Percentiles rank a stretch among this genome's conserved stretches.
phyloP scores from a whole-genome alignment of 1,140 invertebrate genomes.

The Lordiphosa collinella region DNA sequence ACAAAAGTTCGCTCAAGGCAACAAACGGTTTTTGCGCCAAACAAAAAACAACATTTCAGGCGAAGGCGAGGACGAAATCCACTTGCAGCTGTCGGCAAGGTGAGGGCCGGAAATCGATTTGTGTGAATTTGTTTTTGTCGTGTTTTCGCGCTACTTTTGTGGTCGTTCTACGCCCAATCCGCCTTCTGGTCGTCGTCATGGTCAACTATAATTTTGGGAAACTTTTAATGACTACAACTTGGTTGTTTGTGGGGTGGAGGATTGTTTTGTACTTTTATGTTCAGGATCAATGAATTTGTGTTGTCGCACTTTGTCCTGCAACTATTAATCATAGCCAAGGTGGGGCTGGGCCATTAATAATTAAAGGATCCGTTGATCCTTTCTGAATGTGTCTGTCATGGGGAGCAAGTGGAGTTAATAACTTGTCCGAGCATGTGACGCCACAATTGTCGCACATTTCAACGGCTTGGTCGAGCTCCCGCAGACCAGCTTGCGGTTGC shows the following conservation, averaged over 20 bases:
- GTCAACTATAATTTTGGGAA: conserved; percentile 72
- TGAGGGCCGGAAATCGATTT: conserved; percentile 67
- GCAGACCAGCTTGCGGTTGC: too few relatives aligned
- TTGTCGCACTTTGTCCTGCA: conserved; percentile 53
- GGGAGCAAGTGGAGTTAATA: conserved; percentile 13
- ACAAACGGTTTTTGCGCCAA: conserved; percentile 52
- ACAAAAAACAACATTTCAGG: conserved; percentile 53
- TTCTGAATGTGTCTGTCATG: conserved; percentile 19
- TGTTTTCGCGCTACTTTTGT: conserved; percentile 7
- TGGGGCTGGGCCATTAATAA: too few relatives aligned
- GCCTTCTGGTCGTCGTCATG: too few relatives aligned
- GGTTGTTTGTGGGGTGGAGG: conserved; percentile 16
- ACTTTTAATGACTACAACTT: conserved; percentile 68
- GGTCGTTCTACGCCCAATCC: too few relatives aligned
- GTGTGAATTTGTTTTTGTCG: conserved; percentile 71
- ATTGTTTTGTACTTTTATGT: conserved; percentile 57
- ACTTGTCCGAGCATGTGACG: too few relatives aligned
- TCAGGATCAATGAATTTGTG: conserved; percentile 62
- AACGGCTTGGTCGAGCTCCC: too few relatives aligned
- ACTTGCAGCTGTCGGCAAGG: conserved; percentile 67
- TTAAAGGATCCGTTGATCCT: too few relatives aligned
- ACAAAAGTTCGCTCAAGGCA: conserved; percentile 58
- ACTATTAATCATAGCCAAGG: conserved; percentile 75
- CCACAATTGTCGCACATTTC: too few relatives aligned
- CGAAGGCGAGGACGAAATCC: conserved; percentile 13